Base-by-base conservation (phyloP, 2,113 vertebrate species). In the Clinocottus analis region DNA sequence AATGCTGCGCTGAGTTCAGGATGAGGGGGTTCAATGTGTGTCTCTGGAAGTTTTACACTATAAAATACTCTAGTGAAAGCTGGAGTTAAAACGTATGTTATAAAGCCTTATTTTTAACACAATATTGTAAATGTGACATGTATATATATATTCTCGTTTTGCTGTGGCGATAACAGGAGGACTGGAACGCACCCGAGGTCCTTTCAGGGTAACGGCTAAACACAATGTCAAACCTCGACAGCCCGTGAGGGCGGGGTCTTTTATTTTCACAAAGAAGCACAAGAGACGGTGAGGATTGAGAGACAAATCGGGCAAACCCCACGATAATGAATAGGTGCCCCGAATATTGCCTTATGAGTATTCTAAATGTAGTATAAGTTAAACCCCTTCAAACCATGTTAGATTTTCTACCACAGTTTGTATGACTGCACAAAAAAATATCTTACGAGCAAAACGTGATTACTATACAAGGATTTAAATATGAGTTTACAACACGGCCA, bases 261-360 rank as follows among this genome's bases (percentile, higher is more conserved):
- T 1, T 1, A 10, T 0, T 55, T 35, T 58, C 5, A 41, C 29
- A 13, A 33, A 13, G 55, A 58, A 31, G 13, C 2, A 4, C 1
- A 5, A 0, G 2, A 64, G 10, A 53, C 19, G 29, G 19, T 56
- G 10, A 11, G 17, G n/a, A 10, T 16, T 45, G 41, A 29, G 41
- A 0, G 0, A 31, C 63, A 90, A 91, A 92, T 85, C 81, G 31
- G 74, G 69, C 86, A 63, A 58, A 89, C 85, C 75, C 83, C 3
- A 37, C 56, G 10, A 55, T 39, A 75, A 58, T 29, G 0, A 35
- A 0, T 80, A 79, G 85, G 19, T 84, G 87, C 4, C 86, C 61
- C 0, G 41, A 13, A 29, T 31, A 81, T 23, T 87, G 91, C 91
- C 92, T 76, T 1, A 23, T 17, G 1, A 21, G 1, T 63, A 7